phyloP scores from a whole-genome alignment of 2,113 vertebrate species.

The Phalacrocorax aristotelis region DNA sequence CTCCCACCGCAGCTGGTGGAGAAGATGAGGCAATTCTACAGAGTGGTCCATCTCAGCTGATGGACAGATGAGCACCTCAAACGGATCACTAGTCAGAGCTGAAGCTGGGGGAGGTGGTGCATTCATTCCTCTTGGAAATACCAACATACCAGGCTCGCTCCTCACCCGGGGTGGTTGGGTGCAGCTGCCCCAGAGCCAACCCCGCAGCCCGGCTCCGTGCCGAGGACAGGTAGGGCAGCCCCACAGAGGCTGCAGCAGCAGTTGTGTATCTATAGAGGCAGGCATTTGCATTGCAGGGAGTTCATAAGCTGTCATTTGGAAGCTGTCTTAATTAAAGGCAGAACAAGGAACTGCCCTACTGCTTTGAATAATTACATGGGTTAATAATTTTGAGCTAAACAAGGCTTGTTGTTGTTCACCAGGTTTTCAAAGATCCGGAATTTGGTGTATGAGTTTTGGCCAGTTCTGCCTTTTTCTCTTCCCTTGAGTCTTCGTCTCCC shows the following conservation, averaged over 20 bases:
- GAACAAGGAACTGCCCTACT: not conserved
- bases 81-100: not conserved
- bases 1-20: not conserved
- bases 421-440: not conserved
- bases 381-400: not conserved
- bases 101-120: not conserved
- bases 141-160: not conserved
- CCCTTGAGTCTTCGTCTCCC: not conserved
- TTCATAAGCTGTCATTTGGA: not conserved
- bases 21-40: not conserved
- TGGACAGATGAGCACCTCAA: not conserved
- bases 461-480: not conserved
- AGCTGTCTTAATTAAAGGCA: not conserved
- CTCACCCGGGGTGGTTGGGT: accelerated
- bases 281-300: not conserved
- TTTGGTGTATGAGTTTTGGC: accelerated
- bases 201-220: accelerated
- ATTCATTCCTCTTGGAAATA: not conserved
- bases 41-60: not conserved
- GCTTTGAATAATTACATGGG: not conserved
- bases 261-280: accelerated
- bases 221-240: not conserved
- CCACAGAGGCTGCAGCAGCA: not conserved
- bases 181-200: not conserved
- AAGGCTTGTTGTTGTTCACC: not conserved